Evolutionary conservation across 2,113 vertebrate genomes (phyloP).

Genomic region (Taurulus bubalis): DNA sequence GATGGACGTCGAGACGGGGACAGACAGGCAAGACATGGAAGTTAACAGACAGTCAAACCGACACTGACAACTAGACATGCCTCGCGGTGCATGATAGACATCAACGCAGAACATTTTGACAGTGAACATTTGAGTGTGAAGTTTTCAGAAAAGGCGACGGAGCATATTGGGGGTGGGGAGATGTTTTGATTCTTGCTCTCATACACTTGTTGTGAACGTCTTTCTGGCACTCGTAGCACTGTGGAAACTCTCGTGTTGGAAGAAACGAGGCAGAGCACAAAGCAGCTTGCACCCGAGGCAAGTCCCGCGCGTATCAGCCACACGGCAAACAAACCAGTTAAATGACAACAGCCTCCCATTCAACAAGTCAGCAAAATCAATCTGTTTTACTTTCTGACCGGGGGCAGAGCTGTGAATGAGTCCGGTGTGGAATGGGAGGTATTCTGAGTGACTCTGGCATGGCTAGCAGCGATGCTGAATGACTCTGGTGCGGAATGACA

Average conservation of each 20-base stretch:
- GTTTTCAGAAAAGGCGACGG: neutral
- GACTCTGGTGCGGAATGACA: slow-evolving; percentile 62
- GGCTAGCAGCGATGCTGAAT: slow-evolving; percentile 40
- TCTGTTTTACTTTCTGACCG: slow-evolving; percentile 35
- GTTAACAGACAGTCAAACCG: slow-evolving; percentile 52
- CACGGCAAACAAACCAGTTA: slow-evolving; percentile 58
- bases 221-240: slow-evolving; percentile 21
- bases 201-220: slow-evolving; percentile 41
- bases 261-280: slow-evolving; percentile 49
- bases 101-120: slow-evolving; percentile 46
- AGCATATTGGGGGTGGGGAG: slow-evolving; percentile 4
- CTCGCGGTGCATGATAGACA: slow-evolving; percentile 35
- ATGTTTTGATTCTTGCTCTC: slow-evolving; percentile 27
- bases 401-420: slow-evolving; percentile 54
- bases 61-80: slow-evolving; percentile 48
- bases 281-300: slow-evolving; percentile 39
- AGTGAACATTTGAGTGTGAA: slow-evolving; percentile 33
- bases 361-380: slow-evolving; percentile 60
- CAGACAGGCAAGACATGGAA: slow-evolving; percentile 55
- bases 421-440: slow-evolving; percentile 34
- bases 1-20: slow-evolving; percentile 52
- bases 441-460: slow-evolving; percentile 48
- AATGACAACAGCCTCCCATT: slow-evolving; percentile 37
- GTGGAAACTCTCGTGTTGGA: slow-evolving; percentile 50
- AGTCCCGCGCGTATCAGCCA: slow-evolving; percentile 50